Conservation (phyloP, 2,797 vertebrate genomes). For the Peromyscus eremicus region DNA sequence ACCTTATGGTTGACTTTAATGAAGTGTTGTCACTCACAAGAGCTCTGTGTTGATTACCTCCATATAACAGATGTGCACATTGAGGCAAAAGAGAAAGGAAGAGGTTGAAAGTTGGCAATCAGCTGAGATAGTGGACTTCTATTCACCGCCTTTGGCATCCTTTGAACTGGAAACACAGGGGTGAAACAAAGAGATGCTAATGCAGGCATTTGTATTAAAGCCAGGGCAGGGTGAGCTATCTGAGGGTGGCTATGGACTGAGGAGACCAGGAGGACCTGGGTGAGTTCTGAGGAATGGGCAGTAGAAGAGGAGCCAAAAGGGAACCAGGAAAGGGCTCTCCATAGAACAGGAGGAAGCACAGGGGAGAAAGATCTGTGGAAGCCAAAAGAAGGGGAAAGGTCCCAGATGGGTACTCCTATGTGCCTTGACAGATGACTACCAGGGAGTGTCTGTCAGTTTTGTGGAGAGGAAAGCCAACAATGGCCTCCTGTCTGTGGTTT, state of each 20-base stretch:
- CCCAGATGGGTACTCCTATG: accelerated
- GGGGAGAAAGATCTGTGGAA: too few relatives aligned
- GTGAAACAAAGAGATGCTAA: background rate
- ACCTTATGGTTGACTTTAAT: accelerated
- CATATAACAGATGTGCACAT: background rate
- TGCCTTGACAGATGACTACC: background rate
- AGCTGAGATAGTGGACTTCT: background rate
- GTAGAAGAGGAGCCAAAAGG: background rate
- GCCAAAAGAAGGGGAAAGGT: background rate
- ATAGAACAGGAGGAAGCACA: background rate
- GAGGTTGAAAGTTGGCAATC: background rate
- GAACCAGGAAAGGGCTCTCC: background rate
- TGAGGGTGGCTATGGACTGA: accelerated
- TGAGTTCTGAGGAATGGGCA: background rate
- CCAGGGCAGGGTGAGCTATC: background rate
- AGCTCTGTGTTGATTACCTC: too few relatives aligned
- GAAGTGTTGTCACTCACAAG: background rate
- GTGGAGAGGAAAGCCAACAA: background rate
- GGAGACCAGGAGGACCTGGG: background rate
- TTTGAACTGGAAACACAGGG: too few relatives aligned
- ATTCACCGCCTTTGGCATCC: background rate
- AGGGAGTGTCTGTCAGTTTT: background rate
- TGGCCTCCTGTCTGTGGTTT: background rate
- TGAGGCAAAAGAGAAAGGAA: background rate
- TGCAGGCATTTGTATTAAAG: background rate